Percentiles rank a stretch among this genome's conserved stretches.
Evolutionary conservation across 1,140 invertebrate species (phyloP).

Genomic region (Theocolax elegans): DNA sequence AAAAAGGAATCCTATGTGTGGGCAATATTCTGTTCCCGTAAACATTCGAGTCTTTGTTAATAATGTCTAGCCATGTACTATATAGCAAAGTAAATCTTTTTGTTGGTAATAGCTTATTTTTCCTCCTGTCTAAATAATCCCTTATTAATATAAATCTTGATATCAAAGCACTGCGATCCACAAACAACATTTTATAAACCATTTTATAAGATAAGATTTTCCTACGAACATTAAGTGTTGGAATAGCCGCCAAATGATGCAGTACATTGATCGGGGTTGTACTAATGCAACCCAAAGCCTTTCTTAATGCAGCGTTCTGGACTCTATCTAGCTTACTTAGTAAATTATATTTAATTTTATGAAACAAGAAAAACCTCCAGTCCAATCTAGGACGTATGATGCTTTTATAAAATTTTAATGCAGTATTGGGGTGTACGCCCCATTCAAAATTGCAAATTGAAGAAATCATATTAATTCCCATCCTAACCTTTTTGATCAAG

Average conservation of each 20-base stretch:
- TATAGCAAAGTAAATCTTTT: no score
- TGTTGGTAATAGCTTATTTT: no score
- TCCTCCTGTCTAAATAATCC: no score
- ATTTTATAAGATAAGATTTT: no score
- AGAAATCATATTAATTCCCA: slow-evolving; percentile 19
- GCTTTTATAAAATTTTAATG: slow-evolving; percentile 33
- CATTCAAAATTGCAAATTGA: slow-evolving; percentile 28
- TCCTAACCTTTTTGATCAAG: slow-evolving; percentile 1
- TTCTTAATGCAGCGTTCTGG: slow-evolving; percentile 33
- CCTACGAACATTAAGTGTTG: no score
- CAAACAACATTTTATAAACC: no score
- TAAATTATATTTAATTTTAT: background rate
- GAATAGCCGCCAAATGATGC: background rate
- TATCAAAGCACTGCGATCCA: no score
- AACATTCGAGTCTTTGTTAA: no score
- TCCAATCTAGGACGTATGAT: slow-evolving; percentile 32
- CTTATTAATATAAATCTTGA: no score
- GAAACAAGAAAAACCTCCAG: slow-evolving; percentile 14
- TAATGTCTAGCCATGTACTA: no score
- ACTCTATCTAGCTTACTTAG: slow-evolving; percentile 26
- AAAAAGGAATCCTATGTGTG: no score
- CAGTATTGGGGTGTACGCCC: slow-evolving; percentile 30
- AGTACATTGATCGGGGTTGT: slow-evolving; percentile 38
- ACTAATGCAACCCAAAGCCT: slow-evolving; percentile 25
- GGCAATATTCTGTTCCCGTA: no score